Evolutionary conservation across 2,797 vertebrate genomes (phyloP).

Genomic region (Esox masquinongy): DNA sequence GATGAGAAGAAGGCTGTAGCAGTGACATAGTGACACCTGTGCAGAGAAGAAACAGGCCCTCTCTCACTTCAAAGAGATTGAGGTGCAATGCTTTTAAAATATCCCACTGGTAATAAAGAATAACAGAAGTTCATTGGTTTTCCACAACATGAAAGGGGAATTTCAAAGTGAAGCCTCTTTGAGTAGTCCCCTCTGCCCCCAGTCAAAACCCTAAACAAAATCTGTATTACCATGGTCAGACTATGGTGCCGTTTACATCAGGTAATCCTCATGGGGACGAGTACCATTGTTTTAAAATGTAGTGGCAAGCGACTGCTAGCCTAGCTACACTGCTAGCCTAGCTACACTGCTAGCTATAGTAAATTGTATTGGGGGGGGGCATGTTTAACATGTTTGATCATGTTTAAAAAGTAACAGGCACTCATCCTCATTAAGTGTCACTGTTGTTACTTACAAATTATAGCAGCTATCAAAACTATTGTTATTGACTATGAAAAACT

Average conservation of each 20-base stretch:
- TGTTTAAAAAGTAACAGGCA: neutral
- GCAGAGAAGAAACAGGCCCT: slow-evolving; percentile 67
- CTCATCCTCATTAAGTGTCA: neutral
- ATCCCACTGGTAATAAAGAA: slow-evolving; percentile 74
- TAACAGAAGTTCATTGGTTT: slow-evolving; percentile 68
- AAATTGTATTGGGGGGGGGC: neutral
- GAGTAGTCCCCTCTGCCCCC: slow-evolving; percentile 48
- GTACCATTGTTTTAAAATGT: slow-evolving; percentile 65
- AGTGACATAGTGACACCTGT: slow-evolving; percentile 60
- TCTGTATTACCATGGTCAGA: slow-evolving; percentile 49
- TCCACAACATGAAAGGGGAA: slow-evolving; percentile 71
- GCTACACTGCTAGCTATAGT: neutral
- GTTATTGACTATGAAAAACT: neutral
- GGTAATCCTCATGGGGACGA: slow-evolving; percentile 59
- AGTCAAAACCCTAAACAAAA: slow-evolving; percentile 50
- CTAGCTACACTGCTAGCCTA: neutral
- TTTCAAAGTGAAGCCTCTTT: slow-evolving; percentile 55
- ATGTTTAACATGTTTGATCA: neutral
- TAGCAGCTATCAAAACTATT: neutral
- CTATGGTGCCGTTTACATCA: slow-evolving; percentile 55
- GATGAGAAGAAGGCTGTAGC: slow-evolving; percentile 57
- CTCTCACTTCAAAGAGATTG: slow-evolving; percentile 72
- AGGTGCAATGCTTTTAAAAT: slow-evolving; percentile 61
- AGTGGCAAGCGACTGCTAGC: slow-evolving; percentile 6
- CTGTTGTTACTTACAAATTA: neutral